Conservation (phyloP, 2,797 vertebrate species). For the Cuculus canorus region DNA sequence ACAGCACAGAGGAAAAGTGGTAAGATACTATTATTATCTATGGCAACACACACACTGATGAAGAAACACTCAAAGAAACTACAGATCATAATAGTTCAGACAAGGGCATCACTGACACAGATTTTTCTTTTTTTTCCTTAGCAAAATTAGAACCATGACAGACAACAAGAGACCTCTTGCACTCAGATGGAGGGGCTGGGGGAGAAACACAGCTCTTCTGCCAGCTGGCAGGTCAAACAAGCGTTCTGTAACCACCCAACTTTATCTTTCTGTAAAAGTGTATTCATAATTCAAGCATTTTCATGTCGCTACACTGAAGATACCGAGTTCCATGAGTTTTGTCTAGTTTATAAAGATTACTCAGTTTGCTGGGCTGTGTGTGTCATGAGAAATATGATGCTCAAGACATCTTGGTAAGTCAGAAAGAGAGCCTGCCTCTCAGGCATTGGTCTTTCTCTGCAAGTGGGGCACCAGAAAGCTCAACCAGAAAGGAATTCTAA, state of each 20-base stretch:
- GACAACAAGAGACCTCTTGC: conserved; percentile 16
- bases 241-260: not conserved
- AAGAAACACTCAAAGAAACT: not conserved
- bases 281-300: not conserved
- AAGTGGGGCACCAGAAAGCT: not conserved
- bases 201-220: not conserved
- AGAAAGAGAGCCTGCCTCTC: not conserved
- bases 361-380: not conserved
- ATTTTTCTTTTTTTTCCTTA: not conserved
- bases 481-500: not conserved
- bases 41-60: not conserved
- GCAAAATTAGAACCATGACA: conserved; percentile 16
- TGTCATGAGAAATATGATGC: not conserved
- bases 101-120: not conserved
- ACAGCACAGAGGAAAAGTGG: not conserved
- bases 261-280: not conserved
- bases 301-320: not conserved
- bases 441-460: not conserved
- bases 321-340: not conserved
- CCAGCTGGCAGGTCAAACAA: conserved; percentile 14
- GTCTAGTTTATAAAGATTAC: not conserved
- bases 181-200: not conserved
- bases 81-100: not conserved
- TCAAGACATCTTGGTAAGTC: not conserved
- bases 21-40: not conserved